Evolutionary conservation across 2,888 invertebrate genomes (phyloP), one percentile per base, ranked within the genome.

Genomic region (Caenorhabditis wallacei): DNA sequence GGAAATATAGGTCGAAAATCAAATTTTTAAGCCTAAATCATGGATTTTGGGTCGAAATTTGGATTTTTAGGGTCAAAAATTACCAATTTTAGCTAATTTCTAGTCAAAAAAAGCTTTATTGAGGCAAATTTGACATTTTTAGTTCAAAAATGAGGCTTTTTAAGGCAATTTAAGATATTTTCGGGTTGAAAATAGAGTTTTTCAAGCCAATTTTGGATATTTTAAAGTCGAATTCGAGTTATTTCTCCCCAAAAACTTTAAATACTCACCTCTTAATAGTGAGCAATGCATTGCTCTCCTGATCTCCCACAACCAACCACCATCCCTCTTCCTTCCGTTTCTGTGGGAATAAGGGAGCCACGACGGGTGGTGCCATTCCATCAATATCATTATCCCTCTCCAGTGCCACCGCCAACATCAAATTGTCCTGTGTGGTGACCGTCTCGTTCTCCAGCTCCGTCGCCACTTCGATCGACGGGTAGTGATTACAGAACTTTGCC

Each of bases 251-350:
- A 51, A 63, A 30, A 26, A 26, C 22, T n/a, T 24, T 51, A 46
- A 56, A 43, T 48, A 16, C 69, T 43, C 66, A 94, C 46, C 99
- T 94, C 93, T 99, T 99, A 92, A 99, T 99, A 11, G 98, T 98
- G 8, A 98, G 94, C 56, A 99, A 93, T 0, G 97, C 96, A 94
- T 99, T 99, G 37, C 94, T 94, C 92, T 96, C 96, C 0, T 97
- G 96, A 92, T 98, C 98, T 61, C 99, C 99, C 87, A 99, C 96
- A 11, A 99, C 98, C 48, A 99, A 96, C 99, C 99, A 99, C 94
- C 94, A 94, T 68, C 94, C 94, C 91, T 94, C 94, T 87, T 94
- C 94, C 84, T 94, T 93, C 92, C 94, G 93, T 93, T 94, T 89
- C 74, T 96, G 96, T 13, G 99, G 98, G 94, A 97, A 99, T 93